phyloP scores from a whole-genome alignment of 2,888 invertebrate species.

The Drosophila nr. medialis region DNA sequence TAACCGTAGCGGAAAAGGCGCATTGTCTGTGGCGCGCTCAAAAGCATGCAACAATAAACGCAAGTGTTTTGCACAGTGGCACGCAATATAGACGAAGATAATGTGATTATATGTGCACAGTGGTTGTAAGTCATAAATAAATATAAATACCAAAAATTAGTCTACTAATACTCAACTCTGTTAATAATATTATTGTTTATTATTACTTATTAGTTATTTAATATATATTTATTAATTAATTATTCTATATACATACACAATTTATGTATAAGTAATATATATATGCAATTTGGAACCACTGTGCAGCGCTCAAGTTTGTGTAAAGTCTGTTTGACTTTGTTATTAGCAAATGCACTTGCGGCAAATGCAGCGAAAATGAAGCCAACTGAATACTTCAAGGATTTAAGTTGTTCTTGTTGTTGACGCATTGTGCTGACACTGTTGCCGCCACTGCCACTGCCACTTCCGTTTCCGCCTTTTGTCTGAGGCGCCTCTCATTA shows the following conservation, averaged over 20 bases:
- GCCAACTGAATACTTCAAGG: conserved; percentile 57
- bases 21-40: conserved; percentile 49
- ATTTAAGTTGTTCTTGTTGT: conserved; percentile 56
- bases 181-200: neutral
- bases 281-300: conserved; percentile 16
- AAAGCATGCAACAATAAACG: conserved; percentile 48
- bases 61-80: conserved; percentile 38
- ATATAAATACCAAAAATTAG: neutral
- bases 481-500: conserved; percentile 47
- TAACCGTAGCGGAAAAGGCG: conserved; percentile 39
- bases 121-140: neutral
- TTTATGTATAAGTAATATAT: neutral
- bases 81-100: neutral
- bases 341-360: conserved; percentile 72
- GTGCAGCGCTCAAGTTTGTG: conserved; percentile 42
- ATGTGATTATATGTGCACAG: neutral
- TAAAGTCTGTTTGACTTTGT: conserved; percentile 66
- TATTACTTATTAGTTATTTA: neutral
- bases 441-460: conserved; percentile 16
- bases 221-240: no score
- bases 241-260: no score
- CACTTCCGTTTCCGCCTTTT: conserved; percentile 41
- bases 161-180: neutral
- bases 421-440: conserved; percentile 40
- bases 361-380: conserved; percentile 46